These are phyloP conservation scores for Gephyroberyx darwinii DNA, from an alignment of 2,797 vertebrate genomes.

Conservation along the genomic window DNA sequence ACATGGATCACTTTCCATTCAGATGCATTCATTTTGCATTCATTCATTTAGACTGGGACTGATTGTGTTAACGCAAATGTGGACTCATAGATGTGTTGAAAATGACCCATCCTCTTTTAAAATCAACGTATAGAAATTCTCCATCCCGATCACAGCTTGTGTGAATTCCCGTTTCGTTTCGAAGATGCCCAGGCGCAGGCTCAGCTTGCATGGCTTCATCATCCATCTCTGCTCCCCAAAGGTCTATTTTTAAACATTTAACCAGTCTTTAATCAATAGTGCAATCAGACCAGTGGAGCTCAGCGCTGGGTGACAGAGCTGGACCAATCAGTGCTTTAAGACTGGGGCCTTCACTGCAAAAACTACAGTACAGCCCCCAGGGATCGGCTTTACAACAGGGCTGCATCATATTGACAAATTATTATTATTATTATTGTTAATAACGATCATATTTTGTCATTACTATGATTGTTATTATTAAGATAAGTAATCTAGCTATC, in stretches of 20 bases:
- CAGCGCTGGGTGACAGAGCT: slow-evolving; percentile 30
- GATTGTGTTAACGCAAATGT: too few species aligned
- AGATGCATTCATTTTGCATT: too few species aligned
- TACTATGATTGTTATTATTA: too few species aligned
- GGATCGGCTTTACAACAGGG: not conserved
- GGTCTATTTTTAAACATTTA: slow-evolving; percentile 63
- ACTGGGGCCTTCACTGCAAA: not conserved
- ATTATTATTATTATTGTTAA: too few species aligned
- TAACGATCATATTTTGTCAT: too few species aligned
- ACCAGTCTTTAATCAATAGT: slow-evolving; percentile 59
- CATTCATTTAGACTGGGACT: too few species aligned
- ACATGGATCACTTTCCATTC: too few species aligned
- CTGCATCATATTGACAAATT: not conserved
- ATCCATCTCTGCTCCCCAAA: slow-evolving; percentile 44
- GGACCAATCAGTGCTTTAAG: slow-evolving; percentile 31
- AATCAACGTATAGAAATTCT: not conserved
- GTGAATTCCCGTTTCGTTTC: not conserved
- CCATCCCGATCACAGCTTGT: not conserved
- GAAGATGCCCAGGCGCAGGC: slow-evolving; percentile 1
- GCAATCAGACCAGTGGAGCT: slow-evolving; percentile 41
- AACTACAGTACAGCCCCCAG: not conserved
- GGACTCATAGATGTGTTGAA: not conserved
- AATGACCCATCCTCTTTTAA: not conserved
- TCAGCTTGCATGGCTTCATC: slow-evolving; percentile 15
- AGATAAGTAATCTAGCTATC: too few species aligned